Evolutionary conservation across 2,797 vertebrate species (phyloP), one percentile per base, ranked within the genome.

Genomic region (Hephaestus fuliginosus): DNA sequence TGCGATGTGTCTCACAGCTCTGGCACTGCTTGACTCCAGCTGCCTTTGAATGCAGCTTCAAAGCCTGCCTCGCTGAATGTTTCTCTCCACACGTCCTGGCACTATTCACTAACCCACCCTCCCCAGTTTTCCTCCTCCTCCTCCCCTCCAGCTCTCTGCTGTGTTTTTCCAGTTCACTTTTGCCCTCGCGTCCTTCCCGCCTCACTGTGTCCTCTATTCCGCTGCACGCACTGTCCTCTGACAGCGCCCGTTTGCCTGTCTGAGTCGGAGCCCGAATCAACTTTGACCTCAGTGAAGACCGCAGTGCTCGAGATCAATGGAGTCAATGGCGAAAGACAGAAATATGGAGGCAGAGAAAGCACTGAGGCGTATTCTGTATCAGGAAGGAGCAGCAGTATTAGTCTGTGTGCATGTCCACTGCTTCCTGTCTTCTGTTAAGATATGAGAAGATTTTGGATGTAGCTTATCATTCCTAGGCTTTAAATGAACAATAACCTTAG

Each of bases 1-100:
- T 83, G 82, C 74, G 79, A 85, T 90, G 90, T 83, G 85, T 91
- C 87, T 91, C 88, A 53, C 91, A 74, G 84, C 79, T 67, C 88
- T 95, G 94, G 93, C 90, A 90, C 88, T 74, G 79, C 88, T 92
- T 89, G 91, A 89, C 92, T 95, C 87, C 88, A 79, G 88, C 88
- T 95, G 92, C 89, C 93, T 95, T 95, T 95, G 93, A 95, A 93
- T 92, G 89, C 76, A 82, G 88, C 93, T 94, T 96, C 92, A 96
- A 96, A 95, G 92, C 73, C 66, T 64, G 77, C 70, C 78, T 90
- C 49, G 48, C 70, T 89, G 84, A 85, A 87, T 83, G 87, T 87
- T 81, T 93, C 78, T 74, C 85, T 92, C 88, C 82, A 69, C 88
- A 87, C 66, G 33, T 83, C 81, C 84, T 94, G 92, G 92, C 93